Evolutionary conservation across 2,113 vertebrate species (phyloP), one percentile per base, ranked within the genome.

Genomic region (Azemiops feae): DNA sequence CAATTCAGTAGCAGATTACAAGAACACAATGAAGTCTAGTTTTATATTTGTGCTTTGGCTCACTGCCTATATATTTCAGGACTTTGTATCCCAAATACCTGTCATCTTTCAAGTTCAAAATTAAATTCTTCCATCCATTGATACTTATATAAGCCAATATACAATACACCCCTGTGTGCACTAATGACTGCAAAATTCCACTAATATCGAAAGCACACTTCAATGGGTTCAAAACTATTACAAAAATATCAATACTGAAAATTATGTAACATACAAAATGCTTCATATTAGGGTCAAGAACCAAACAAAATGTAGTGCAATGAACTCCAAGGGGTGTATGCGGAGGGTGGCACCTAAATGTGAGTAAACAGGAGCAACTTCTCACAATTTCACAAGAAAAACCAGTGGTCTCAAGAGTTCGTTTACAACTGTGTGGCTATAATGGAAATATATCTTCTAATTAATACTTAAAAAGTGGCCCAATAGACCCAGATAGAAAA

Each of bases 371-470:
- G 45, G 20, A 30, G 12, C 39, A 53, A 57, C 34, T 8, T 86
- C 18, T 55, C 2, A 9, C 27, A 20, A 27, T 0, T 8, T 1
- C 22, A 39, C 6, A 87, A 0, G 3, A 9, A 39, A 81, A 18
- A 0, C 1, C 54, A 81, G 92, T 39, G 1, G 69, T 53, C 16
- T 11, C 0, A 43, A 43, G 14, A 39, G 53, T 85, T 34, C 89
- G 57, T 90, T 89, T 92, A 94, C 91, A 60, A 92, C n/a, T 93
- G 91, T 95, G 92, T 93, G 93, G 93, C 92, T 85, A 93, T 94
- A 81, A 88, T 55, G 93, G 88, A 94, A 95, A 92, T 5, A 88
- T 54, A 18, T 85, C 18, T 86, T 87, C 95, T 92, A 95, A 95
- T 93, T 93, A 96, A 96, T 58, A 94, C 64, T 64, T 58, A 12